These are phyloP conservation scores for Romanomermis culicivorax DNA, from an alignment of 2,888 invertebrate genomes.

Conservation along the genomic window DNA sequence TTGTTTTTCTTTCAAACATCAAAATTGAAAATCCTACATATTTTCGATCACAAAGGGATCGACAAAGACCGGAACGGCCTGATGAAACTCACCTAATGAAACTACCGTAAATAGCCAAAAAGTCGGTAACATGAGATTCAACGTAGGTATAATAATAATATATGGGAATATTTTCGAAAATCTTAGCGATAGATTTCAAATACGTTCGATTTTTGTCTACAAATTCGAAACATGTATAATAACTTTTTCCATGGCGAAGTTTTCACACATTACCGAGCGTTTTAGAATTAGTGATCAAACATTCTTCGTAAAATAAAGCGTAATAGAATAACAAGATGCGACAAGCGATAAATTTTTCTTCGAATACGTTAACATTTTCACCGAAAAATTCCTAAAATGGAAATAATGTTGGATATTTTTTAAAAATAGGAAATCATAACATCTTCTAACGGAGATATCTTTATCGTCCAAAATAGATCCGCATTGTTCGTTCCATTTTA, in stretches of 20 bases:
- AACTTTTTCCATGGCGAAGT: neutral
- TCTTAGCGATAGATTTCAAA: neutral
- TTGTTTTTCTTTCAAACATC: no score
- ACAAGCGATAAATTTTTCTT: no score
- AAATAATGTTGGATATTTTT: no score
- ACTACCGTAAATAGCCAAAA: neutral
- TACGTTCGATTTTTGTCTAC: neutral
- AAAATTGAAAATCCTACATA: no score
- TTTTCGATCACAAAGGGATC: no score
- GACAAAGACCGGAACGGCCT: no score
- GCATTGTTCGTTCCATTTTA: no score
- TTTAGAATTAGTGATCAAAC: neutral
- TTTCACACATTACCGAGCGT: neutral
- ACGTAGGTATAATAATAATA: neutral
- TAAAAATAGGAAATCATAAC: no score
- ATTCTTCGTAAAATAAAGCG: neutral
- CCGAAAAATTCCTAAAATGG: no score
- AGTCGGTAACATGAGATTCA: neutral
- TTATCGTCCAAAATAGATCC: no score
- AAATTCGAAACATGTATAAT: neutral
- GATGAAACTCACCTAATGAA: neutral
- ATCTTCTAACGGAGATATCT: no score
- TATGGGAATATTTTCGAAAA: neutral
- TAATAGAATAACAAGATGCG: neutral
- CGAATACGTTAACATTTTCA: no score